Evolutionary conservation across 2,888 invertebrate species (phyloP).

Genomic region (Trachelus stipa): DNA sequence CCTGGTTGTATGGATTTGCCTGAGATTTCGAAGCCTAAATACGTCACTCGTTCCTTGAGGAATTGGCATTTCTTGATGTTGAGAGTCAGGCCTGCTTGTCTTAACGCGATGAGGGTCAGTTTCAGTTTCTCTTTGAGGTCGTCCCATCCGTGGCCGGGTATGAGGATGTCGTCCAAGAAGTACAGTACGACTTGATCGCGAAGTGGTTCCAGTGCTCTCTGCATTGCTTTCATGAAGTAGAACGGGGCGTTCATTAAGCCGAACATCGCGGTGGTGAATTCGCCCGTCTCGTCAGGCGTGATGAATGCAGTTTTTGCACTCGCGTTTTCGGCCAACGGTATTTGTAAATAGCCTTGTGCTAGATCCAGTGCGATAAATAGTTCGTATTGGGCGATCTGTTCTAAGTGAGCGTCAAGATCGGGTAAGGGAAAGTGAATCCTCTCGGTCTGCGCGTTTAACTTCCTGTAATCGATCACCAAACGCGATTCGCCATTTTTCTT

Average conservation of each 20-base stretch:
- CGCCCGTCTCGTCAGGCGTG: slow-evolving; percentile 38
- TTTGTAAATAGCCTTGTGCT: slow-evolving; percentile 32
- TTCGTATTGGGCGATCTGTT: slow-evolving; percentile 17
- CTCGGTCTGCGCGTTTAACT: slow-evolving; percentile 28
- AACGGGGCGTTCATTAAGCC: slow-evolving; percentile 47
- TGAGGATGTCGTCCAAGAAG: slow-evolving; percentile 51
- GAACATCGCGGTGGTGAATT: slow-evolving; percentile 44
- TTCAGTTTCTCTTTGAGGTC: slow-evolving; percentile 34
- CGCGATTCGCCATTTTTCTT: slow-evolving; percentile 33
- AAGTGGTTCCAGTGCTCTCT: slow-evolving; percentile 26
- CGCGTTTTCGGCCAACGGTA: slow-evolving; percentile 26
- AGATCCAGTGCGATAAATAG: slow-evolving; percentile 14
- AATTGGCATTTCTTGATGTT: slow-evolving; percentile 49
- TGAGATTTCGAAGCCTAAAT: slow-evolving; percentile 41
- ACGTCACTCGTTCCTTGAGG: slow-evolving; percentile 36
- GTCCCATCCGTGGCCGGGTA: slow-evolving; percentile 34
- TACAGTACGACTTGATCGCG: slow-evolving; percentile 31
- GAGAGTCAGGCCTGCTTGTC: slow-evolving; percentile 31
- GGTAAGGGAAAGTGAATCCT: slow-evolving; percentile 26
- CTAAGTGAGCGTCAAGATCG: slow-evolving; percentile 28
- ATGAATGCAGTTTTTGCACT: slow-evolving; percentile 32
- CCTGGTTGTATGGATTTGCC: slow-evolving; percentile 29
- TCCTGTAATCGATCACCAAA: slow-evolving; percentile 33
- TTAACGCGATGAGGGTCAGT: slow-evolving; percentile 33
- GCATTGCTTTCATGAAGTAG: slow-evolving; percentile 39